Evolutionary conservation across 2,888 invertebrate species (phyloP).

Genomic region (Drosophila kanekoi): DNA sequence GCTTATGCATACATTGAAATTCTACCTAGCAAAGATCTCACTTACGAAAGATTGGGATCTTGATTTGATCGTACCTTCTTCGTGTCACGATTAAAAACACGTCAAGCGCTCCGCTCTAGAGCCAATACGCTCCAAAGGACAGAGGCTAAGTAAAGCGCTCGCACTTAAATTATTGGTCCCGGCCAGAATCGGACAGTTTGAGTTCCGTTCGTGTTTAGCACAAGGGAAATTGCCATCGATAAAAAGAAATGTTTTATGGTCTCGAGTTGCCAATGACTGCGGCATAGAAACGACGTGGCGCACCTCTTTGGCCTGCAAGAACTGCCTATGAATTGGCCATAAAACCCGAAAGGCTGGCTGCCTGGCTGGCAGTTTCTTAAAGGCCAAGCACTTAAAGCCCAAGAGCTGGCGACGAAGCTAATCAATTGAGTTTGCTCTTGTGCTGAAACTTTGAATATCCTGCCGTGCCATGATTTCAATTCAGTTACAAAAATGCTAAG

Average conservation of each 20-base stretch:
- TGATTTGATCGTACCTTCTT: not conserved
- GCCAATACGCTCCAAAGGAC: not conserved
- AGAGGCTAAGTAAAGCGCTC: conserved; percentile 9
- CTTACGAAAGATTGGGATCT: too few relatives aligned
- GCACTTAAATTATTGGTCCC: conserved; percentile 52
- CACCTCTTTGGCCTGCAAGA: conserved; percentile 38
- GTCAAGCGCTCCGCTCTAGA: not conserved
- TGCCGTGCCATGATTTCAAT: conserved; percentile 20
- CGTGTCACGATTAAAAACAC: conserved; percentile 3
- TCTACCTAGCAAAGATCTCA: too few relatives aligned
- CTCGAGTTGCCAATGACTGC: conserved; percentile 10
- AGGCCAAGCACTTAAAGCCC: conserved; percentile 32
- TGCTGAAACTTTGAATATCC: conserved; percentile 5
- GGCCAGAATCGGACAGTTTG: conserved; percentile 21
- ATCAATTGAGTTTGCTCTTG: conserved; percentile 31
- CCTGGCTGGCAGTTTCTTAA: conserved; percentile 15
- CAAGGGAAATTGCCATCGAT: conserved; percentile 69
- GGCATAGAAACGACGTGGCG: conserved; percentile 27
- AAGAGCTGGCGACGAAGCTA: conserved; percentile 9
- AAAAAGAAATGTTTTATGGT: conserved; percentile 54
- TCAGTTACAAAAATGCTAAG: conserved; percentile 10
- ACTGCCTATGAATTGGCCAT: conserved; percentile 52
- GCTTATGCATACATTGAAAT: too few relatives aligned
- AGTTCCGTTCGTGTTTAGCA: conserved; percentile 32
- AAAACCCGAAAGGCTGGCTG: conserved; percentile 28